These are phyloP conservation scores for Nansenia antarctica DNA, from an alignment of 2,113 vertebrate genomes.

Conservation along the genomic window DNA sequence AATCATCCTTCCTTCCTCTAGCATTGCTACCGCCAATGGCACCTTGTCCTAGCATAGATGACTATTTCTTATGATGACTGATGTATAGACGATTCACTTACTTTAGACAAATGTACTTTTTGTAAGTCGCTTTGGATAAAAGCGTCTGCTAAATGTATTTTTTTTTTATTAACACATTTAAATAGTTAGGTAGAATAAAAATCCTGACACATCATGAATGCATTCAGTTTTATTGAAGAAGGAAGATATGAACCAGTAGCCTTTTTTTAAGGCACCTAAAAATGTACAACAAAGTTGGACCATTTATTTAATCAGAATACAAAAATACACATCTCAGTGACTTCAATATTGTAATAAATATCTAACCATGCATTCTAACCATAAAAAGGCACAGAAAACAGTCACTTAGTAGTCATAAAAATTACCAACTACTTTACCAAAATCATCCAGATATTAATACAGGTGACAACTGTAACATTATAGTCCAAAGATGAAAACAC, in stretches of 20 bases:
- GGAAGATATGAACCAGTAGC: conserved; percentile 86
- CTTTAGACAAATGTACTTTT: too few relatives aligned
- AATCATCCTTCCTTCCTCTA: too few relatives aligned
- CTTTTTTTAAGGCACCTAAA: conserved; percentile 80
- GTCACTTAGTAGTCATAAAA: conserved; percentile 99
- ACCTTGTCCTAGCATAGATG: too few relatives aligned
- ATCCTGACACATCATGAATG: conserved; percentile 70
- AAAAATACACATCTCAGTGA: conserved; percentile 99
- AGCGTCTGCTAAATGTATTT: too few relatives aligned
- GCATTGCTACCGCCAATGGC: too few relatives aligned
- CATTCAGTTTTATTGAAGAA: conserved; percentile 95
- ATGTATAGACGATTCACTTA: too few relatives aligned
- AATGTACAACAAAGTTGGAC: conserved; percentile 89
- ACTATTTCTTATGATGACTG: too few relatives aligned
- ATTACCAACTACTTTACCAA: conserved; percentile 94
- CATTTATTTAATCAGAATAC: conserved; percentile 92
- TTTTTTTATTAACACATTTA: too few relatives aligned
- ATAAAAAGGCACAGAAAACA: conserved; percentile 98
- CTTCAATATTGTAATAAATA: conserved; percentile 98
- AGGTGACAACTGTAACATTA: conserved; percentile 94
- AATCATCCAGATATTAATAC: conserved; percentile 94
- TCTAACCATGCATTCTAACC: conserved; percentile 92
- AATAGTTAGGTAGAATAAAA: not conserved
- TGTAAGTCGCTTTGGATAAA: too few relatives aligned
- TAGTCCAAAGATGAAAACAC: conserved; percentile 99